These are phyloP conservation scores for Macrocentrus cingulum DNA, from an alignment of 1,140 invertebrate genomes.

Conservation along the genomic window DNA sequence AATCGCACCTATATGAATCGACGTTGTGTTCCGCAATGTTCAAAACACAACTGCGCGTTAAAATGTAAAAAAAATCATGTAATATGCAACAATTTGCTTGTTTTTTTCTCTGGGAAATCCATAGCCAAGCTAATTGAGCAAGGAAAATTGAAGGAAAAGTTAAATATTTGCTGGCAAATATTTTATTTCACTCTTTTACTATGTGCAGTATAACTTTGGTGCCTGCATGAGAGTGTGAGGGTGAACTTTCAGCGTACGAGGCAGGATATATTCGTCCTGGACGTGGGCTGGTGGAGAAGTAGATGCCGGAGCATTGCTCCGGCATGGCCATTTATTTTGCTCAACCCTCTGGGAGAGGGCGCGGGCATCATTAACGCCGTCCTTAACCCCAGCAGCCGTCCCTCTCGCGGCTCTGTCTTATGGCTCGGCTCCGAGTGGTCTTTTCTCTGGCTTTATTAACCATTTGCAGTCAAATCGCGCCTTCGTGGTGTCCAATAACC, in stretches of 20 bases:
- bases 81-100: neutral
- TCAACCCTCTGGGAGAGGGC: constrained; percentile 29
- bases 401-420: constrained; percentile 40
- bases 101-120: neutral
- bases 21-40: neutral
- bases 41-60: too few species aligned
- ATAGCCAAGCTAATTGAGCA: too few species aligned
- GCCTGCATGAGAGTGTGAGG: too few species aligned
- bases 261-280: too few species aligned
- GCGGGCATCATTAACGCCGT: constrained; percentile 53
- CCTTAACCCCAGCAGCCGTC: constrained; percentile 47
- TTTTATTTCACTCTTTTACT: too few species aligned
- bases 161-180: too few species aligned
- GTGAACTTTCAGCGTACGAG: too few species aligned
- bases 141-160: too few species aligned
- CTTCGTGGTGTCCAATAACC: constrained; percentile 29
- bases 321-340: constrained; percentile 43
- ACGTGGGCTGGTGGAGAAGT: too few species aligned
- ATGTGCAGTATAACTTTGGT: neutral
- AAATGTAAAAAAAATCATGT: too few species aligned
- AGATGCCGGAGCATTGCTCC: neutral
- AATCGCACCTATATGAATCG: constrained; percentile 22
- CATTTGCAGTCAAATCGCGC: constrained; percentile 40
- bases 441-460: constrained; percentile 47
- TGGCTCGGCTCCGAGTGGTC: constrained; percentile 30